Evolutionary conservation across 2,888 invertebrate species (phyloP).

Genomic region (Ischnus inquisitorius): DNA sequence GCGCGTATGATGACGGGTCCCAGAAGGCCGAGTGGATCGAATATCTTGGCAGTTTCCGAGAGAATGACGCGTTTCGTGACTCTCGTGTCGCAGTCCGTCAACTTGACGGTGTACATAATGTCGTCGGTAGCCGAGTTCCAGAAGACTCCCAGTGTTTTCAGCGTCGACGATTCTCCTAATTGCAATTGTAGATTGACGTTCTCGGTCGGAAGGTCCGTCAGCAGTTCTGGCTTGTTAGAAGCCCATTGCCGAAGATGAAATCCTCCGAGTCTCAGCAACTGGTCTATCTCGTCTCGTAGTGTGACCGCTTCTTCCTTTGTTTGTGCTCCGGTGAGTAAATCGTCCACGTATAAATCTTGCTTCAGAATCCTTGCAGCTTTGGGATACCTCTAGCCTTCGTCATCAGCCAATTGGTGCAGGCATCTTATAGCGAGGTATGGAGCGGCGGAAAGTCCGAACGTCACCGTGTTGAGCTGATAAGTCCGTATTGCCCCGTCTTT

Average conservation of each 20-base stretch:
- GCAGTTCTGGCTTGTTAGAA: constrained; percentile 35
- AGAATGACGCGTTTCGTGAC: constrained; percentile 33
- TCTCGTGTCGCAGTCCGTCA: too few relatives aligned
- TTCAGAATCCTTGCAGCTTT: background rate
- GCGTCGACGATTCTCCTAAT: background rate
- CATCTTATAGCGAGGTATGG: constrained; percentile 52
- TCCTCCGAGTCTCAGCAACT: background rate
- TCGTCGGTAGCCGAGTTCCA: background rate
- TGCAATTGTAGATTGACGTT: background rate
- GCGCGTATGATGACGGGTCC: constrained; percentile 36
- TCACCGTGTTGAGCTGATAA: constrained; percentile 48
- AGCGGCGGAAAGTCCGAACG: constrained; percentile 49
- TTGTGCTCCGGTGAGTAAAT: constrained; percentile 31
- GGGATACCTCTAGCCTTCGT: constrained; percentile 29
- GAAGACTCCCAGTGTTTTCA: constrained; percentile 42
- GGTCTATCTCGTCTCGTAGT: background rate
- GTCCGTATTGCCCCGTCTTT: background rate
- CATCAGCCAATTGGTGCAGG: constrained; percentile 52
- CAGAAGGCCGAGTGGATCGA: constrained; percentile 25
- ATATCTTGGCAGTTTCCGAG: constrained; percentile 17
- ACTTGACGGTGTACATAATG: too few relatives aligned
- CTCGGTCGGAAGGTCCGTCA: constrained; percentile 39
- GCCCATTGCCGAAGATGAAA: constrained; percentile 18
- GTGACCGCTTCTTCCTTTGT: constrained; percentile 8
- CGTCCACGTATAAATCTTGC: constrained; percentile 38